Evolutionary conservation across 2,797 vertebrate species (phyloP), one percentile per base, ranked within the genome.

Genomic region (Macropus fuliginosus): DNA sequence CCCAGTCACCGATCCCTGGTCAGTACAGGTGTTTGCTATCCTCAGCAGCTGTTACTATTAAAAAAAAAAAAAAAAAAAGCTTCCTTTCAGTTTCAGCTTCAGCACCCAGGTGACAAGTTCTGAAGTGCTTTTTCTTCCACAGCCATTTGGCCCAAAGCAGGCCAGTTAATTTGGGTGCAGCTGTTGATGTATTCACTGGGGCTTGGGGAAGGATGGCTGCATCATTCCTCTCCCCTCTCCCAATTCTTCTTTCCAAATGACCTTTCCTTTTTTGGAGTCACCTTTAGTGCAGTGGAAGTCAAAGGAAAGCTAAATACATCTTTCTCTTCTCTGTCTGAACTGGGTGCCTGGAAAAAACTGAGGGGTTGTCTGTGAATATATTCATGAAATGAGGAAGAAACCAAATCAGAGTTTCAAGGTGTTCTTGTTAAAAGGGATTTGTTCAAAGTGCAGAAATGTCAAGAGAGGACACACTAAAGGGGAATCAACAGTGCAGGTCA

Each of bases 51-150:
- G 97, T 93, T 96, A 55, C 92, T 95, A 6, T 34, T 91, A 95
- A 92, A 92, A 95, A 55, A 91, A 81, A 28, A 91, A 81, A 28
- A 52, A 52, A 52, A 52, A 52, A 52, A 52, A 6, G 0, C 52
- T 95, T 96, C 92, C 56, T 93, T 98, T 98, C 66, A 81, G n/a
- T 81, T 81, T 98, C 96, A 97, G 97, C 97, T 97, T 98, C 96
- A 95, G 97, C 97, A 96, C 94, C 81, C 94, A 95, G 94, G 91
- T 97, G 97, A 97, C 95, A 98, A 96, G 91, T 96, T 96, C 95
- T 96, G 94, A 97, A 98, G 96, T 93, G 81, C 94, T 92, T 96
- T 96, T 0, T 0, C 0, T 92, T 96, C 54, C 46, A 54, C 11
- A 90, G 54, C 31, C 89, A 54, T 54, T 90, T 93, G 95, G 95